Conservation (phyloP, 1,140 invertebrate genomes). For the Anastrepha obliqua region DNA sequence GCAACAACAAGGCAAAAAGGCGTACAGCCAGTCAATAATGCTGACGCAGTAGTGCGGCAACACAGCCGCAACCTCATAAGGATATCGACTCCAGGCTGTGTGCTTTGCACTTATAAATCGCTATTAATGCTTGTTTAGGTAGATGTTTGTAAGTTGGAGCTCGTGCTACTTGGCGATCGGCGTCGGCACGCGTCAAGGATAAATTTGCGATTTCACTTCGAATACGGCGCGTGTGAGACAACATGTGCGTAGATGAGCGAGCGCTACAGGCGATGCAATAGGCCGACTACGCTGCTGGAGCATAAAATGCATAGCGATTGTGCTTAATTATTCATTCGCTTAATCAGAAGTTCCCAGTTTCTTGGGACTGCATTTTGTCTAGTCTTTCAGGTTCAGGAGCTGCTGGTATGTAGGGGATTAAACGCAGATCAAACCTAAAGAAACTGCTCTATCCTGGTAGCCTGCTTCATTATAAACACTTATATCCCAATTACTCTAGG, state of each 20-base stretch:
- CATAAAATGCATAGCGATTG: background rate
- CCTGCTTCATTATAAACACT: no score
- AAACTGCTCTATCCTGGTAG: no score
- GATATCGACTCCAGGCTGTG: slow-evolving; percentile 24
- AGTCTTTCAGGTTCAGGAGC: no score
- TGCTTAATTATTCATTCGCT: no score
- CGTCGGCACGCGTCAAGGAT: slow-evolving; percentile 48
- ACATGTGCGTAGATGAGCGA: slow-evolving; percentile 37
- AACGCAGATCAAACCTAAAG: no score
- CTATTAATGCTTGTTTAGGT: no score
- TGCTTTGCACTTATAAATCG: background rate
- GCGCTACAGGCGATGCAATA: background rate
- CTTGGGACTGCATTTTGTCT: no score
- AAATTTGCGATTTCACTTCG: slow-evolving; percentile 36
- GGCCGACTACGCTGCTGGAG: background rate
- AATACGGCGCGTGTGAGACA: background rate
- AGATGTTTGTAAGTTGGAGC: background rate
- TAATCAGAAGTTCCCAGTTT: no score
- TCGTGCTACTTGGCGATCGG: slow-evolving; percentile 18
- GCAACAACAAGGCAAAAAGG: background rate
- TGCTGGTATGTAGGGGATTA: no score
- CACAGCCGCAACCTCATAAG: slow-evolving; percentile 9
- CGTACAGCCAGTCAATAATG: background rate
- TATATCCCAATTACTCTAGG: no score
- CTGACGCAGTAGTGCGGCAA: background rate